Conservation (phyloP, 2,113 vertebrate genomes). For the Gambusia holbrooki region DNA sequence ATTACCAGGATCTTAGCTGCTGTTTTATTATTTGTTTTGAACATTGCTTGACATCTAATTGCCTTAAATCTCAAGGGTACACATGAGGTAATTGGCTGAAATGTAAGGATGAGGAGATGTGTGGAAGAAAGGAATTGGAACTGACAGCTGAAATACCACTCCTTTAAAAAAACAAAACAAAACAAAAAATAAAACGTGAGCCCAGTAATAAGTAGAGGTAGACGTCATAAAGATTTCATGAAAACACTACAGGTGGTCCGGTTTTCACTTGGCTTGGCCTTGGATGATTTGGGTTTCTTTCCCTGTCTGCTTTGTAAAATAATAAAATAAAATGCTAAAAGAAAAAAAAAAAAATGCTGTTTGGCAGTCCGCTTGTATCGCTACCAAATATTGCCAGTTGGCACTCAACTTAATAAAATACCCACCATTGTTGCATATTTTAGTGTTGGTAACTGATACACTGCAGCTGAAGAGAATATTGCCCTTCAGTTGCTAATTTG, state of each 20-base stretch:
- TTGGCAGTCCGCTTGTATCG: slow-evolving; percentile 25
- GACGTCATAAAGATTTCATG: slow-evolving; percentile 30
- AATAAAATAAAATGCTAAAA: too few relatives aligned
- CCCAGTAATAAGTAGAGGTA: slow-evolving; percentile 24
- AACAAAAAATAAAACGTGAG: not conserved
- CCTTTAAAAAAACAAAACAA: slow-evolving; percentile 24
- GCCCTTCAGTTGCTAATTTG: slow-evolving; percentile 15
- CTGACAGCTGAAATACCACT: slow-evolving; percentile 44
- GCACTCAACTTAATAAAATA: slow-evolving; percentile 16
- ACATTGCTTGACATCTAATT: slow-evolving; percentile 59
- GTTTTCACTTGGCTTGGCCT: slow-evolving; percentile 15
- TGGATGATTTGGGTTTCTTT: slow-evolving; percentile 28
- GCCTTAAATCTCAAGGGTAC: slow-evolving; percentile 53
- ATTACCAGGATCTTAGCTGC: slow-evolving; percentile 29
- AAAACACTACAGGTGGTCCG: slow-evolving; percentile 39
- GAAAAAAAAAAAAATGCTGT: slow-evolving; percentile 16
- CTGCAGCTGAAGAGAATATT: not conserved
- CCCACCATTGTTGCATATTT: slow-evolving; percentile 15
- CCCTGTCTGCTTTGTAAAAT: slow-evolving; percentile 33
- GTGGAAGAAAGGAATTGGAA: slow-evolving; percentile 25
- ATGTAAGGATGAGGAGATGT: slow-evolving; percentile 36
- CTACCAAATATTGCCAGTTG: slow-evolving; percentile 40
- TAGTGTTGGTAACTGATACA: slow-evolving; percentile 11
- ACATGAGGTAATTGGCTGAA: slow-evolving; percentile 54
- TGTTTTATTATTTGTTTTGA: slow-evolving; percentile 52